Evolutionary conservation across 2,888 invertebrate species (phyloP), one percentile per base, ranked within the genome.

Genomic region (Cremastobaeus sp.): DNA sequence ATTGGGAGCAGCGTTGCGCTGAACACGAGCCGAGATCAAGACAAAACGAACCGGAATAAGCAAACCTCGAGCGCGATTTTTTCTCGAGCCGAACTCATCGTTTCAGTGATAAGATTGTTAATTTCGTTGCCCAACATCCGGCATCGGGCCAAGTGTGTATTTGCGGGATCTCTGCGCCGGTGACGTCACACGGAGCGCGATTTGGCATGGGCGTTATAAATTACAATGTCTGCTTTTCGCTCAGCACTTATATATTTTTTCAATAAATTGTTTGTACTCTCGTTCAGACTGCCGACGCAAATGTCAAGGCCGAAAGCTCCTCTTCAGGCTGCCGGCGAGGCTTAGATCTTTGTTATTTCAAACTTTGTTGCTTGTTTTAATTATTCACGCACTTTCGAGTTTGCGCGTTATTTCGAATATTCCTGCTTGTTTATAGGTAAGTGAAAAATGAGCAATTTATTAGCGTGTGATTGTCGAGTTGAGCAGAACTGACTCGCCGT

Each of bases 71-170:
- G 18, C n/a, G 9, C 11, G 9, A 47, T 8, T 43, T 41, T 52
- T 25, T 34, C 30, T 50, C 17, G 12, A 39, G 12, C 37, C 28
- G 47, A 37, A 30, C 39, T 32, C 34, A 57, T 28, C 57, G 20
- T 55, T 47, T 37, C 43, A 30, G 15, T 68, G 68, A 68, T 68
- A 68, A 68, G 68, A 68, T 41, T 68, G 50, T 68, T 59, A 48
- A 57, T 59, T 43, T 50, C 35, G 34, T 43, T 43, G 43, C 48
- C 25, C 35, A 41, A 59, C 59, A 68, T 68, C 59, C 68, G 68
- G 68, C 68, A 68, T 59, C 43, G 68, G 15, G 68, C 68, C 57
- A 68, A 50, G 28, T 25, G 50, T 57, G 50, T 68, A 68, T 66
- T 48, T 65, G 54, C 37, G 32, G 47, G 43, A 55, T 55, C 54